Evolutionary conservation across 2,888 invertebrate genomes (phyloP).

Genomic region (Calameuta filiformis): DNA sequence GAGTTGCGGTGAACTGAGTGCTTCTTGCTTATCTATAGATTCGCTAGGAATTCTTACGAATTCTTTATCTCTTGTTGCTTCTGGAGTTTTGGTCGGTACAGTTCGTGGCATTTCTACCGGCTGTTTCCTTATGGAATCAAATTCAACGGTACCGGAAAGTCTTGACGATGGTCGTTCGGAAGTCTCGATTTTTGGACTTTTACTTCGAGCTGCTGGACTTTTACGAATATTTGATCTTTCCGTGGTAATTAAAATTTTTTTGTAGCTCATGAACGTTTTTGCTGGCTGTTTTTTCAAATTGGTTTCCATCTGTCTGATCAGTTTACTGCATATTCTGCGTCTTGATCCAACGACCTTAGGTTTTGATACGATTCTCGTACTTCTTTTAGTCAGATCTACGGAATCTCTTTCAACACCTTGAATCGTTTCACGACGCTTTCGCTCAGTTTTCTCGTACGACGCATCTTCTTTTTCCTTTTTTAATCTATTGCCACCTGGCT

Average conservation of each 20-base stretch:
- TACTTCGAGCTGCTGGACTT: background rate
- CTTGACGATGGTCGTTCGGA: background rate
- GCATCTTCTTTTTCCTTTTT: background rate
- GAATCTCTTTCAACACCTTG: background rate
- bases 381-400: background rate
- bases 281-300: background rate
- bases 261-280: background rate
- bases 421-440: background rate
- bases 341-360: background rate
- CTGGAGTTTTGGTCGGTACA: background rate
- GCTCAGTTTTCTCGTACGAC: background rate
- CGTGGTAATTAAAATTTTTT: background rate
- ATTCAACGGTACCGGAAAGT: background rate
- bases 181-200: background rate
- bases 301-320: background rate
- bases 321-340: background rate
- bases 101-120: background rate
- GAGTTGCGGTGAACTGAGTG: background rate
- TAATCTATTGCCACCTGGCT: slow-evolving; percentile 1
- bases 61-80: background rate
- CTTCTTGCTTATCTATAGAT: background rate
- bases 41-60: background rate
- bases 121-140: background rate
- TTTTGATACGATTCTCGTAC: background rate
- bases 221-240: background rate